Evolutionary conservation across 2,113 vertebrate species (phyloP).

Genomic region (Dipodomys spectabilis): DNA sequence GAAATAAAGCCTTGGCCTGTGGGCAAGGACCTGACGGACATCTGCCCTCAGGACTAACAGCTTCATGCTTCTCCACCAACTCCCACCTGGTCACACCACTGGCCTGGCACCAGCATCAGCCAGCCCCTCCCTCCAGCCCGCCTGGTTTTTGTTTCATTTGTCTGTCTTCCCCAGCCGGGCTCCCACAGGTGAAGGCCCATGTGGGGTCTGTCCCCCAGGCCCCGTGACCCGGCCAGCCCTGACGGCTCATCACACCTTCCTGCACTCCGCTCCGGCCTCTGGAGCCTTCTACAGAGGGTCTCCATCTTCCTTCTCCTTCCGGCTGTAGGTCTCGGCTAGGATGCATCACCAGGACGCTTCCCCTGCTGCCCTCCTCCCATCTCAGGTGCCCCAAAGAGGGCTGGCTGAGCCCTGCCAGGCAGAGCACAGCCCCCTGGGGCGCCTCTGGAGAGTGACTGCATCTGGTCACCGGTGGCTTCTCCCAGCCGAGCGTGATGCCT

Average conservation of each 20-base stretch:
- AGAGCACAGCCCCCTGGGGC: neutral
- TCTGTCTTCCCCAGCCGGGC: too few relatives aligned
- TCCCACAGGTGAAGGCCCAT: neutral
- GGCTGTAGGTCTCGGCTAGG: neutral
- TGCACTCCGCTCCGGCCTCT: fast-evolving
- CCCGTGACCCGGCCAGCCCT: neutral
- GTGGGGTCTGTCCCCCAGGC: neutral
- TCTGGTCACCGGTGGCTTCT: neutral
- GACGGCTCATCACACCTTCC: neutral
- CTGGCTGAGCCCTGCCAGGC: neutral
- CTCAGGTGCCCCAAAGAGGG: neutral
- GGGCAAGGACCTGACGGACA: neutral
- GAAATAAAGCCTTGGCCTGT: too few relatives aligned
- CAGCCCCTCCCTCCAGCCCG: too few relatives aligned
- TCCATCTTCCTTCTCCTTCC: neutral
- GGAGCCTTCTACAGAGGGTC: neutral
- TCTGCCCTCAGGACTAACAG: neutral
- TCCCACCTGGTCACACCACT: neutral
- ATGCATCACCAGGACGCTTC: neutral
- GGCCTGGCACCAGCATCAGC: neutral
- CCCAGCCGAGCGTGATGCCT: neutral
- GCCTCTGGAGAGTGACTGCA: neutral
- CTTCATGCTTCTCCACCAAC: neutral
- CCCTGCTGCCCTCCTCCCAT: neutral
- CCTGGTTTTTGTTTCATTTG: too few relatives aligned